Percentiles rank a stretch among this genome's conserved stretches.
Conservation (phyloP, 2,888 invertebrate genomes). For the Tolmerus cingulatus region DNA sequence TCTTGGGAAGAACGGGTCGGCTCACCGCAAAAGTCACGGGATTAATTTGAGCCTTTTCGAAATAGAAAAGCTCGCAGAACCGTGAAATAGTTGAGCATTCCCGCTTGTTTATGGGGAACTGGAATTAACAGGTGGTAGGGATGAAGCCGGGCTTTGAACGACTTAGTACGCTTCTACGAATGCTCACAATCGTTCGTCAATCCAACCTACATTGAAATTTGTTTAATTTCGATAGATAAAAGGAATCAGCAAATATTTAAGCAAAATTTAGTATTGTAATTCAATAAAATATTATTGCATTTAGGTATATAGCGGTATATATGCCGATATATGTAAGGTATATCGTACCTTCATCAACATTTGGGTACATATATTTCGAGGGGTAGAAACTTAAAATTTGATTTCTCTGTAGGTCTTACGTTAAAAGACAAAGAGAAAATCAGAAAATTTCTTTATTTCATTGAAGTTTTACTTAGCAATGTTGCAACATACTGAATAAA, state of each 20-base stretch:
- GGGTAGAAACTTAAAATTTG: too few species aligned
- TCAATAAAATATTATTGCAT: too few species aligned
- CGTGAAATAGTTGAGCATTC: not conserved
- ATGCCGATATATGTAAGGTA: too few species aligned
- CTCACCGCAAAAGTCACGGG: not conserved
- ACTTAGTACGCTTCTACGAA: not conserved
- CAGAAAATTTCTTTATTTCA: too few species aligned
- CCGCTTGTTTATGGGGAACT: not conserved
- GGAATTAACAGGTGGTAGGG: not conserved
- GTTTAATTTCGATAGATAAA: not conserved
- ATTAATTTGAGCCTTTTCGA: not conserved
- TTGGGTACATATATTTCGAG: too few species aligned
- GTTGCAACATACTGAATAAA: too few species aligned
- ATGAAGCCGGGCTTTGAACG: not conserved
- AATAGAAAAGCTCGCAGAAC: not conserved
- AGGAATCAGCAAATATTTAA: not conserved
- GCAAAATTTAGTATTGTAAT: too few species aligned
- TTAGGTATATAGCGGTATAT: too few species aligned
- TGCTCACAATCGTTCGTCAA: not conserved
- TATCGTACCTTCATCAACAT: too few species aligned
- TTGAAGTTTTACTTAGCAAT: too few species aligned
- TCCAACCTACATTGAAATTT: not conserved
- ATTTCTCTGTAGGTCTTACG: too few species aligned
- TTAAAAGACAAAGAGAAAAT: too few species aligned
- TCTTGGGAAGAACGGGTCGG: slow-evolving; percentile 25